Evolutionary conservation across 2,888 invertebrate species (phyloP).

Genomic region (Drosophila vallismaia): DNA sequence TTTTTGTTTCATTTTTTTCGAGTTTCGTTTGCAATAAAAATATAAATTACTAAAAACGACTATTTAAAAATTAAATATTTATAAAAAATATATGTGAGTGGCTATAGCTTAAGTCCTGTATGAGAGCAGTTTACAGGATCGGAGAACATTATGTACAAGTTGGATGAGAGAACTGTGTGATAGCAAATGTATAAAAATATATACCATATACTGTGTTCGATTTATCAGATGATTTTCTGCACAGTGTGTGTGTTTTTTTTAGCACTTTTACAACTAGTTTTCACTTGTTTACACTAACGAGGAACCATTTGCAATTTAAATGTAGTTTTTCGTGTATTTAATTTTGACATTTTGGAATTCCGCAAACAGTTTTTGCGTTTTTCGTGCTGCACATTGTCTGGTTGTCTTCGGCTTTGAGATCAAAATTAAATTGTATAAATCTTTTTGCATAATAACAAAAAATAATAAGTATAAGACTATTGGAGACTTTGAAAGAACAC

Average conservation of each 20-base stretch:
- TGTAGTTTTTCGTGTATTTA: constrained; percentile 55
- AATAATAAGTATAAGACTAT: constrained; percentile 69
- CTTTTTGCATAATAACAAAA: constrained; percentile 48
- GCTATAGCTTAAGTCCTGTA: constrained; percentile 15
- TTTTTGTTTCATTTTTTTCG: constrained; percentile 46
- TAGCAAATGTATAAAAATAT: constrained; percentile 47
- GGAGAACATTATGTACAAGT: constrained; percentile 43
- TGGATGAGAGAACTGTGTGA: constrained; percentile 34
- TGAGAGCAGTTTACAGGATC: constrained; percentile 17
- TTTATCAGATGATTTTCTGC: constrained; percentile 40
- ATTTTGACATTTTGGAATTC: constrained; percentile 75
- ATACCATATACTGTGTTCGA: constrained; percentile 32
- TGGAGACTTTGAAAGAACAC: constrained; percentile 58
- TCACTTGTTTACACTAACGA: constrained; percentile 76
- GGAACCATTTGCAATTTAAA: constrained; percentile 80
- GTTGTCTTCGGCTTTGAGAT: constrained; percentile 73
- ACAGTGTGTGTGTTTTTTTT: constrained; percentile 38
- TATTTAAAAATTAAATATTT: constrained; percentile 76
- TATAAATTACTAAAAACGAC: constrained; percentile 81
- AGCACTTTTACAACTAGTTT: constrained; percentile 75
- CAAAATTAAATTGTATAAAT: constrained; percentile 75
- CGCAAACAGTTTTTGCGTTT: constrained; percentile 67
- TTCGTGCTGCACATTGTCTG: constrained; percentile 50
- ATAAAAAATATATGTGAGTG: constrained; percentile 61
- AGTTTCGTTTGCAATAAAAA: constrained; percentile 69